Conservation (phyloP, 1,140 invertebrate species). For the Drosophila repletoides region DNA sequence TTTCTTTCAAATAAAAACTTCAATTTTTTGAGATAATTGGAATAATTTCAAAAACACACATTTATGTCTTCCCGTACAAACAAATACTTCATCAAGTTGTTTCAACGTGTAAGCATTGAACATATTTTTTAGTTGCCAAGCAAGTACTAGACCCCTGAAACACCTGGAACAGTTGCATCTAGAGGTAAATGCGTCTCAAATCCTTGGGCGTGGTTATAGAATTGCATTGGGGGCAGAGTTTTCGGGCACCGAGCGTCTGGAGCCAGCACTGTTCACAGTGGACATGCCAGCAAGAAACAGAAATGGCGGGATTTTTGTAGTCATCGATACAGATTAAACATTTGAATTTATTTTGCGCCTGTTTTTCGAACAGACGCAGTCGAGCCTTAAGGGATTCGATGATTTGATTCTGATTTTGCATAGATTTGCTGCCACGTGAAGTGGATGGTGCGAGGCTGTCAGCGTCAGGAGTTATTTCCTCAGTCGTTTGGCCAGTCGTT, state of each 20-base stretch:
- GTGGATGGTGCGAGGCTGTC: constrained; percentile 48
- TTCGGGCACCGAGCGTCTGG: constrained; percentile 93
- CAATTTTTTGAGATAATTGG: too few species aligned
- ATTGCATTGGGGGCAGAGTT: constrained; percentile 97
- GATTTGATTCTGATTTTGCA: constrained; percentile 84
- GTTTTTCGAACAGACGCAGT: constrained; percentile 87
- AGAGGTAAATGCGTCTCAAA: constrained; percentile 94
- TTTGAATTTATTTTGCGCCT: constrained; percentile 83
- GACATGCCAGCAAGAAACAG: constrained; percentile 97
- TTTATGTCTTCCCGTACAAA: too few species aligned
- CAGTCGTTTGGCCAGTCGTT: constrained; percentile 22
- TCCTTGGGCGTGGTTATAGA: constrained; percentile 95
- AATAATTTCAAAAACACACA: too few species aligned
- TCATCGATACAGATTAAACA: constrained; percentile 95
- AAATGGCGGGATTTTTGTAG: constrained; percentile 95
- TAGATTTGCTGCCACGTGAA: constrained; percentile 49
- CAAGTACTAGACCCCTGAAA: too few species aligned
- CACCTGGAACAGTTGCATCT: too few species aligned
- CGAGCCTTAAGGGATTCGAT: constrained; percentile 89
- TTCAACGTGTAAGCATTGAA: too few species aligned
- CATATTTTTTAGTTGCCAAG: too few species aligned
- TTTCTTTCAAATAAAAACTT: too few species aligned
- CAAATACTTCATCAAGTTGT: too few species aligned
- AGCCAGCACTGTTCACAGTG: constrained; percentile 98
- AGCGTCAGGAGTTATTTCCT: constrained; percentile 23